phyloP scores from a whole-genome alignment of 2,888 invertebrate genomes.

The Miltochrista miniata region DNA sequence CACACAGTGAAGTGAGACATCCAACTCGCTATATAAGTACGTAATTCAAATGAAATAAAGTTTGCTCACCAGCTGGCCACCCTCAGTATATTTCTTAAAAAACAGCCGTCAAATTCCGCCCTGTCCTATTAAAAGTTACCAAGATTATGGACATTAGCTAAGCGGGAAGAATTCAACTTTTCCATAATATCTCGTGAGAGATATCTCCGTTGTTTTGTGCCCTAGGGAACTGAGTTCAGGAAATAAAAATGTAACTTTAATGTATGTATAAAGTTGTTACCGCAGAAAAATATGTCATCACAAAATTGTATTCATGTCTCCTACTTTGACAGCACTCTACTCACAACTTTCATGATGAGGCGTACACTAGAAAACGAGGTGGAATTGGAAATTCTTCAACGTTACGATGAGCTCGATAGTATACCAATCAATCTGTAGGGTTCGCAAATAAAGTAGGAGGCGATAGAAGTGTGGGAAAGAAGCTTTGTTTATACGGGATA shows the following conservation, averaged over 20 bases:
- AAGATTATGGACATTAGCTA: slow-evolving; percentile 79
- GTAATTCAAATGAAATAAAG: slow-evolving; percentile 59
- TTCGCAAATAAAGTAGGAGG: too few species aligned
- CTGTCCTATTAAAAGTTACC: slow-evolving; percentile 80
- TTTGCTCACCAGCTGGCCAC: slow-evolving; percentile 60
- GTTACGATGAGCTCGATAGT: too few species aligned
- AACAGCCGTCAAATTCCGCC: slow-evolving; percentile 75
- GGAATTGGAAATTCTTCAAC: too few species aligned
- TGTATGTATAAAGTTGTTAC: not conserved
- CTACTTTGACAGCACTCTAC: too few species aligned
- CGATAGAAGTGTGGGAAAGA: too few species aligned
- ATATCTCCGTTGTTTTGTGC: slow-evolving; percentile 31
- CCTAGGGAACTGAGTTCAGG: slow-evolving; percentile 31
- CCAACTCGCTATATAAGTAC: slow-evolving; percentile 26
- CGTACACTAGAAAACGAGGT: too few species aligned
- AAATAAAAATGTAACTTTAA: not conserved
- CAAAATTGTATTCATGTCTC: too few species aligned
- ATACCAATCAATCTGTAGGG: too few species aligned
- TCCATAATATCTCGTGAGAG: slow-evolving; percentile 59
- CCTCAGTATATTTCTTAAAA: slow-evolving; percentile 75
- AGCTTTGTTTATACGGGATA: too few species aligned
- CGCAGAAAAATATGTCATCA: not conserved
- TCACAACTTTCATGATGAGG: too few species aligned
- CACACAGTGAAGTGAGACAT: slow-evolving; percentile 15
- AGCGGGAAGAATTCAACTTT: slow-evolving; percentile 71